Conservation (phyloP, 1,140 invertebrate genomes). For the Maniola jurtina region DNA sequence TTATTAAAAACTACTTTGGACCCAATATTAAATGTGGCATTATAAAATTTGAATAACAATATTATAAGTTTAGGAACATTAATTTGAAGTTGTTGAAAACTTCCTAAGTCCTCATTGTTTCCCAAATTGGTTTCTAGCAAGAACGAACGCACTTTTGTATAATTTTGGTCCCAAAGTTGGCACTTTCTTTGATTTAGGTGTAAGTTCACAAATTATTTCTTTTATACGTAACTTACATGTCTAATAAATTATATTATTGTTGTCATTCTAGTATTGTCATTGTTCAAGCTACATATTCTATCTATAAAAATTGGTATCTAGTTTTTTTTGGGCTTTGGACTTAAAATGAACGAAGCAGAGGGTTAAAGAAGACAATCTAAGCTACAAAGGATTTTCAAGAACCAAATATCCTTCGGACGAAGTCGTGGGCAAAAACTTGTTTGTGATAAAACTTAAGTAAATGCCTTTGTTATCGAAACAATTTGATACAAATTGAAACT, state of each 20-base stretch:
- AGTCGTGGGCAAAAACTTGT: too few relatives aligned
- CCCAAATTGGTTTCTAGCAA: constrained; percentile 23
- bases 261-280: too few relatives aligned
- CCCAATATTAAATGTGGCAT: constrained; percentile 1
- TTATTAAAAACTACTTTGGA: background rate
- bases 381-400: too few relatives aligned
- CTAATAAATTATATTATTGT: too few relatives aligned
- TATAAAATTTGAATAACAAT: constrained; percentile 22
- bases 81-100: constrained; percentile 22
- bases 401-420: too few relatives aligned
- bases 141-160: constrained; percentile 9
- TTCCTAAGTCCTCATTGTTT: constrained; percentile 26
- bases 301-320: too few relatives aligned
- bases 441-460: too few relatives aligned
- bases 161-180: constrained; percentile 2
- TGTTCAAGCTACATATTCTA: too few relatives aligned
- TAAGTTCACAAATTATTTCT: background rate
- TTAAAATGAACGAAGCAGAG: too few relatives aligned
- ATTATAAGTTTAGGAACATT: constrained; percentile 15
- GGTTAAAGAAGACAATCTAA: too few relatives aligned
- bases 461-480: too few relatives aligned
- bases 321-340: too few relatives aligned
- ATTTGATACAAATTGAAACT: background rate
- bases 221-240: background rate
- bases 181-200: background rate